Base-by-base conservation (phyloP, 2,888 invertebrate genomes). In the Parnassius mnemosyne region DNA sequence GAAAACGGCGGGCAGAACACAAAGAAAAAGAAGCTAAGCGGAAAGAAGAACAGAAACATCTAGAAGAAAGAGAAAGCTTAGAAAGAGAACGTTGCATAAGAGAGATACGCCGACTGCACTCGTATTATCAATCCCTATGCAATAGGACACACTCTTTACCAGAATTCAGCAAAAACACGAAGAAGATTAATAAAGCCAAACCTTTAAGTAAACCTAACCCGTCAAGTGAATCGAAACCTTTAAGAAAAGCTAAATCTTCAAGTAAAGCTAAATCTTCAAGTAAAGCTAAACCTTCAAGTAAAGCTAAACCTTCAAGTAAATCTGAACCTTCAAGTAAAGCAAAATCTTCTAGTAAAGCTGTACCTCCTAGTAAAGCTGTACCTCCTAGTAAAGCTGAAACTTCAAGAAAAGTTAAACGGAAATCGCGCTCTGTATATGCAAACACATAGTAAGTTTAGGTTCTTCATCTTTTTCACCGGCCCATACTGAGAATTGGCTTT, bases 1-100 rank as follows among this genome's bases (percentile, higher is more conserved):
- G 34, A 25, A 44, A 44, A 13, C 13, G 42, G 10, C 43, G 34
- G 50, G 57, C 53, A 11, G 54, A 62, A 53, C n/a, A 13, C 3
- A 62, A 34, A 44, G 10, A 25, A 7, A 50, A 16, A 25, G 10
- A 11, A 16, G 34, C 53, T 13, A 47, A 13, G 16, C 57, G 10
- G 20, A 58, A 13, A 16, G 62, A 62, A 9, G 16, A 13, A 13
- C n/a, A 50, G 16, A 57, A 43, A 9, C 9, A 16, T n/a, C 42
- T 44, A 10, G 57, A 53, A 13, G 55, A 55, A 44, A 42, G 10
- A 10, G 62, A 62, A 41, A 57, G 53, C 1, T n/a, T 53, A 16
- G 57, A 62, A 50, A 57, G 62, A 25, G 62, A 62, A 16, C 62
- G 62, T n/a, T 62, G 62, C 25, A 41, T 62, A 20, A 62, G 10